Evolutionary conservation across 2,888 invertebrate species (phyloP), one percentile per base, ranked within the genome.

Genomic region (Amphipyra berbera): DNA sequence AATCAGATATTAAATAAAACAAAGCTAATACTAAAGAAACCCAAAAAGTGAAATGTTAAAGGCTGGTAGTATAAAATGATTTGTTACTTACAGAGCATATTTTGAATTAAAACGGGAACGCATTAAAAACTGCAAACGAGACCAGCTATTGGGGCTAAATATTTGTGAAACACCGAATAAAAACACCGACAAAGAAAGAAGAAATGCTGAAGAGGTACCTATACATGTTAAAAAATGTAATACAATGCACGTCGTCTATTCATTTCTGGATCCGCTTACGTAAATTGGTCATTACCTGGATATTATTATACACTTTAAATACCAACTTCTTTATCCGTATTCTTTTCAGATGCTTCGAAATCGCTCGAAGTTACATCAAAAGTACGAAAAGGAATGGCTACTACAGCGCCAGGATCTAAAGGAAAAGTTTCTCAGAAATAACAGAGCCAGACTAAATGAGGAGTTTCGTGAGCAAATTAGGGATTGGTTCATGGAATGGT

Each of bases 401-500:
- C 15, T 52, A 1, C 71, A 79, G 7, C 83, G 68, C 40, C 63
- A 82, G 27, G 54, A 73, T 37, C 62, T 86, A 10, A 89, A 87
- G 78, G 65, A 81, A 54, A 62, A 81, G 2, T 87, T 75, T 63
- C 60, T 82, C 3, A 74, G 78, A 69, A 73, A 55, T 48, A 85
- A 80, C 60, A 68, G 67, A 12, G 81, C 82, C 27, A 79, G 82
- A 10, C 72, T 90, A 0, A 71, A 71, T 21, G 92, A 90, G 58
- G 87, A 91, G 53, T 85, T 83, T 59, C 78, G 89, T 65, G 90
- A 89, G 53, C 73, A 83, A 47, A 81, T 90, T 5, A 85, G 91
- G 61, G 73, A 82, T 46, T 93, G 93, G 93, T 90, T 92, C 76
- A 63, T 74, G n/a, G 82, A 82, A 76, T 93, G 93, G 93, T 92